These are phyloP conservation scores for Phragmatobia fuliginosa DNA, from an alignment of 2,888 invertebrate species.

Conservation along the genomic window DNA sequence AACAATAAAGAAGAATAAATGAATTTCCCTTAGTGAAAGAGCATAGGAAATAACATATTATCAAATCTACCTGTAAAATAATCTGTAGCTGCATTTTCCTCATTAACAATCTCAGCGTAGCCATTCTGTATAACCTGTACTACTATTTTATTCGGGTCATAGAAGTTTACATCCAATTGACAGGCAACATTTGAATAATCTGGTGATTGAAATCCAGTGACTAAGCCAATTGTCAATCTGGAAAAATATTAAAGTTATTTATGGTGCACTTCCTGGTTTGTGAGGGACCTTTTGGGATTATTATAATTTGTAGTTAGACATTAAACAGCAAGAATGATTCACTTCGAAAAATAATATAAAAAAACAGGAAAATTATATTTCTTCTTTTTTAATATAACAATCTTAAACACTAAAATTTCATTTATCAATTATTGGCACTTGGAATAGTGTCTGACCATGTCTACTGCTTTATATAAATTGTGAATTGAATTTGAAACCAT, in stretches of 20 bases:
- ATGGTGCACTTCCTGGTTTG: neutral
- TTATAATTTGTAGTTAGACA: neutral
- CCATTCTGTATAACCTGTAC: slow-evolving; percentile 57
- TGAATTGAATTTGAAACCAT: neutral
- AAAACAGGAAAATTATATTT: neutral
- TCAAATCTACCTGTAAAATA: slow-evolving; percentile 54
- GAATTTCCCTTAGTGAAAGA: neutral
- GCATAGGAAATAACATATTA: neutral
- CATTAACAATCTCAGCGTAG: slow-evolving; percentile 38
- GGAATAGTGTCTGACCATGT: neutral
- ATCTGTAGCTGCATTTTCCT: slow-evolving; percentile 40
- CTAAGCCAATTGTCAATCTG: slow-evolving; percentile 60
- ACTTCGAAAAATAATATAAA: neutral
- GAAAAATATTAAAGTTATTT: slow-evolving; percentile 33
- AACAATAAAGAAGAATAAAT: neutral
- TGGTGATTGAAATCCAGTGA: slow-evolving; percentile 56
- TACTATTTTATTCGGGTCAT: slow-evolving; percentile 39
- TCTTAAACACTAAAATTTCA: neutral
- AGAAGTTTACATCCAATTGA: slow-evolving; percentile 60
- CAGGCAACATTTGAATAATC: slow-evolving; percentile 66
- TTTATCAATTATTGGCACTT: neutral
- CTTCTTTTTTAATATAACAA: neutral
- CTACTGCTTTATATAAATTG: neutral
- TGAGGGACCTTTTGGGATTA: neutral
- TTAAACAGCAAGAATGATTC: neutral